Base-by-base conservation (phyloP, 2,113 vertebrate genomes). In the Helogale parvula region DNA sequence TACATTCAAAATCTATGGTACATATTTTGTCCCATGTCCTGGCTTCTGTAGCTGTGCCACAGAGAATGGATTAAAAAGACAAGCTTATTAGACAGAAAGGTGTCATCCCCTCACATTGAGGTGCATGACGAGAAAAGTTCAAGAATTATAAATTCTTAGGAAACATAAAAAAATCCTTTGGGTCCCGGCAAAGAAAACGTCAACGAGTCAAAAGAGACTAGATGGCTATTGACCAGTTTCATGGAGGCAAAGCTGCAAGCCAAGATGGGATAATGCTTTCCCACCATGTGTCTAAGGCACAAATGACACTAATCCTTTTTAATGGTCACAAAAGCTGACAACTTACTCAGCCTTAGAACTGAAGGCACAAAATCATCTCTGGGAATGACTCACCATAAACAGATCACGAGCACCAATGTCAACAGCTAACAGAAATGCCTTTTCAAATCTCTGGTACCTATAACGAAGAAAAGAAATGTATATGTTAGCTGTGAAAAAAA, bases 371-470 rank as follows among this genome's bases (percentile, higher is more conserved):
- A 97, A 96, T 97, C 95, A 95, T 94, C 92, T 96, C 90, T 76
- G 94, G 83, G 90, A 98, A 90, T n/a, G 86, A 98, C 99, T 99
- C 98, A 99, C 99, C 99, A 99, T 99, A 97, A 99, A 99, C 93
- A 99, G 98, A 98, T 99, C 99, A 96, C 98, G 99, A 81, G 98
- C 99, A 87, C 99, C 99, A 8, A 99, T 99, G 98, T 99, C 99
- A 83, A 99, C 98, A 65, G 99, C 99, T 7, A 99, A 99, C 82
- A 99, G 99, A 98, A 99, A 99, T 0, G 99, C 99, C 98, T 99
- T 99, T 98, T 99, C 99, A 93, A 99, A 99, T 92, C 99, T 99
- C 97, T 99, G 99, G 97, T 99, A 99, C 94, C 99, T 99, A 97
- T 45, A 98, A 97, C 82, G 92, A 96, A 98, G 81, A 77, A 79